These are phyloP conservation scores for Mamestra brassicae DNA, from an alignment of 2,888 invertebrate species.

Conservation along the genomic window DNA sequence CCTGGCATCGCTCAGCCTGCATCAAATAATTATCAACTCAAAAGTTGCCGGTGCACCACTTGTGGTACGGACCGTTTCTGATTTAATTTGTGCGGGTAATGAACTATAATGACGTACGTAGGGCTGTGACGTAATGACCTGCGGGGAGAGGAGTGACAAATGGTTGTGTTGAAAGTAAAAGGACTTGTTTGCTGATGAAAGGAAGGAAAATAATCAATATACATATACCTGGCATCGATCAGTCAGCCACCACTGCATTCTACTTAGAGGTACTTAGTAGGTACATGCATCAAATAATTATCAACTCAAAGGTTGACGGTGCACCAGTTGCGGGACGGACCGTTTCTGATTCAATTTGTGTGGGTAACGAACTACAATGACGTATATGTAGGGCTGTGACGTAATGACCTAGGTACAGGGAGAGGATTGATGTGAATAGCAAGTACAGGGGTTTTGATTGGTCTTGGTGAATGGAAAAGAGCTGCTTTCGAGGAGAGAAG, in stretches of 20 bases:
- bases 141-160: neutral
- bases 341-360: conserved; percentile 72
- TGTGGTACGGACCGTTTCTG: conserved; percentile 57
- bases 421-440: neutral
- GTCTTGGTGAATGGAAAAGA: neutral
- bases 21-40: conserved; percentile 46
- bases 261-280: no score
- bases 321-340: conserved; percentile 60
- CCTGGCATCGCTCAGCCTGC: neutral
- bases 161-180: neutral
- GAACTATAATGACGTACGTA: conserved; percentile 71
- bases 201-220: no score
- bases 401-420: neutral
- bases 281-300: conserved; percentile 30
- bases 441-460: neutral
- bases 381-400: conserved; percentile 51
- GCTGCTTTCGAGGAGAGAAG: neutral
- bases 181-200: no score
- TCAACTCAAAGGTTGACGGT: conserved; percentile 47
- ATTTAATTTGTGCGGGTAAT: conserved; percentile 75
- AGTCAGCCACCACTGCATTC: no score
- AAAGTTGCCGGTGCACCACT: conserved; percentile 55
- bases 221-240: no score
- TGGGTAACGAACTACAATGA: conserved; percentile 74
- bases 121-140: conserved; percentile 41